Percentiles rank a stretch among this genome's conserved stretches.
Evolutionary conservation across 2,113 vertebrate species (phyloP).

Genomic region (Carassius carassius): DNA sequence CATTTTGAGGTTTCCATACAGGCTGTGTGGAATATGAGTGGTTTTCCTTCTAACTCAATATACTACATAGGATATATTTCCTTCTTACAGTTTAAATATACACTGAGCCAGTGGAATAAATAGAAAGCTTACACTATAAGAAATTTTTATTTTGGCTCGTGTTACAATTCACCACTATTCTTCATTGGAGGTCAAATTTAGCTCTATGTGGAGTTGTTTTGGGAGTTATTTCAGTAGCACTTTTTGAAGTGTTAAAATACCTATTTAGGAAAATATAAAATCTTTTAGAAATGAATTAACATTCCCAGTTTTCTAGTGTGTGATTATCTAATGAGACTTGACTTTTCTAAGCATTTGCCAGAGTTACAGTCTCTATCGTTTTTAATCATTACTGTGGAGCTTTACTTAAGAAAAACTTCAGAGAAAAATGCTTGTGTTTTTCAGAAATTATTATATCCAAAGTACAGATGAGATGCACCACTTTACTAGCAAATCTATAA

Average conservation of each 20-base stretch:
- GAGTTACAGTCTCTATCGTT: too few species aligned
- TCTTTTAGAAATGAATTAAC: too few species aligned
- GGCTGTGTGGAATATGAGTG: background rate
- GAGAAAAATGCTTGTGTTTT: too few species aligned
- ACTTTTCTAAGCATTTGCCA: background rate
- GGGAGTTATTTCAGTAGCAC: background rate
- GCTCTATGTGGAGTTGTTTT: background rate
- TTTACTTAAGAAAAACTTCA: too few species aligned
- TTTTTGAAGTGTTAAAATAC: background rate
- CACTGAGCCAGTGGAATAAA: background rate
- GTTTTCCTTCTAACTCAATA: background rate
- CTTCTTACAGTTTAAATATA: background rate
- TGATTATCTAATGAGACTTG: background rate
- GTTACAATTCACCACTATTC: background rate
- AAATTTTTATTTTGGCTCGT: too few species aligned
- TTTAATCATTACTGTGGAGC: background rate
- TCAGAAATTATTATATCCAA: too few species aligned
- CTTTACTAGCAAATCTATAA: too few species aligned
- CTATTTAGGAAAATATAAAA: too few species aligned
- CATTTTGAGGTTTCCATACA: background rate
- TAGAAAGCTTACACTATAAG: too few species aligned
- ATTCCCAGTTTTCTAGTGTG: too few species aligned
- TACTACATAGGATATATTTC: background rate
- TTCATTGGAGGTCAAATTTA: background rate
- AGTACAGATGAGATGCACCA: too few species aligned